phyloP scores from a whole-genome alignment of 2,113 vertebrate genomes.

The Spheniscus mendiculus region DNA sequence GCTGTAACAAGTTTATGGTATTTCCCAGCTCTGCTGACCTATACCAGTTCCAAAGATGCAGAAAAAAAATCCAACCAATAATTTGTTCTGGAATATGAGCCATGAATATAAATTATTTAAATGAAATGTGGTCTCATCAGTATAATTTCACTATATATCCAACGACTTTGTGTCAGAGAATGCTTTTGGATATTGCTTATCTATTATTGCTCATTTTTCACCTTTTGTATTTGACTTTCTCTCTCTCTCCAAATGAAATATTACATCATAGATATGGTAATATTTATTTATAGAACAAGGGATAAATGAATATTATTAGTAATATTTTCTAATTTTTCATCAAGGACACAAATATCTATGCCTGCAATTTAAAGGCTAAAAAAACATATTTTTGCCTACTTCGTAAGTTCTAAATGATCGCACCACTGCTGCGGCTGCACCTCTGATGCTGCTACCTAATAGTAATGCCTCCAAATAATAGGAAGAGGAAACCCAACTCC shows the following conservation, averaged over 20 bases:
- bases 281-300: background rate
- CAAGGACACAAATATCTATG: background rate
- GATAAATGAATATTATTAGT: background rate
- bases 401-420: background rate
- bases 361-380: background rate
- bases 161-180: background rate
- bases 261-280: background rate
- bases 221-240: background rate
- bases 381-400: background rate
- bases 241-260: background rate
- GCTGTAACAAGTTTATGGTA: background rate
- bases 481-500: background rate
- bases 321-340: background rate
- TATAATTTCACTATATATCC: background rate
- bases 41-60: background rate
- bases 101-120: background rate
- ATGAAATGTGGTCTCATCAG: background rate
- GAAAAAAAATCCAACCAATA: background rate
- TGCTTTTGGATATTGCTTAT: background rate
- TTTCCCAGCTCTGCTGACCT: background rate
- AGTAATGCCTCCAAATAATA: background rate
- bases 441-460: background rate
- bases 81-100: background rate
- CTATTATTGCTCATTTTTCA: background rate
- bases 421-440: background rate